A percentile compares a stretch with the other conserved stretches of the same genome.
These are phyloP conservation scores for Lophura swinhoii DNA, from an alignment of 2,797 vertebrate genomes.

Conservation along the genomic window DNA sequence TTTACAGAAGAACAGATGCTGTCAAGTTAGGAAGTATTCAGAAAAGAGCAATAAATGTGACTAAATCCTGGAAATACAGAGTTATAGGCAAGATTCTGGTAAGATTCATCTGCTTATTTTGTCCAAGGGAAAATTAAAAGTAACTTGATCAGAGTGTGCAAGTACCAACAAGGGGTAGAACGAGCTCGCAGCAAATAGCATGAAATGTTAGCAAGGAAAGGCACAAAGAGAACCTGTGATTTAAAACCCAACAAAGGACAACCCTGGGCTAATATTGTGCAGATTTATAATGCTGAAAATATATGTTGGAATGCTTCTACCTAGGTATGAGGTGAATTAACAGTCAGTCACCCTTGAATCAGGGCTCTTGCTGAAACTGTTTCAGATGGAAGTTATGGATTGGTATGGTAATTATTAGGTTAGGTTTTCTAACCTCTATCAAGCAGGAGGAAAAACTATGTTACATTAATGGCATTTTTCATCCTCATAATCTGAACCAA, in stretches of 20 bases:
- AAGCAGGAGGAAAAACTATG: neutral
- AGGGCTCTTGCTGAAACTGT: neutral
- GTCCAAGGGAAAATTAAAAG: neutral
- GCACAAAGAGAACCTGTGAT: neutral
- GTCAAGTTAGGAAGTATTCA: neutral
- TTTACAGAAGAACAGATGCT: neutral
- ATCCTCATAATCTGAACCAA: neutral
- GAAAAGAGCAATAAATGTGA: neutral
- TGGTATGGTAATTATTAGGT: neutral
- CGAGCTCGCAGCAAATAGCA: neutral
- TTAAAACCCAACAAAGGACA: neutral
- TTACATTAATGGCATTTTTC: neutral
- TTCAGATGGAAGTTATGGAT: neutral
- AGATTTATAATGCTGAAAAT: slow-evolving; percentile 3
- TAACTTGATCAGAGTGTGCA: neutral
- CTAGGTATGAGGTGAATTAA: neutral
- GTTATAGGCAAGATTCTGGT: neutral
- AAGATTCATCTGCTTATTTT: neutral
- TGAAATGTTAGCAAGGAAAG: neutral
- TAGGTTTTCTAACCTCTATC: neutral
- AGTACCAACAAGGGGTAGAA: neutral
- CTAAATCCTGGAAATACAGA: neutral
- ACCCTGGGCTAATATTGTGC: neutral
- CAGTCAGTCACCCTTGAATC: neutral
- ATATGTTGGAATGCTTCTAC: neutral